Base-by-base conservation (phyloP, 2,888 invertebrate genomes). In the Pyrgus malvae region DNA sequence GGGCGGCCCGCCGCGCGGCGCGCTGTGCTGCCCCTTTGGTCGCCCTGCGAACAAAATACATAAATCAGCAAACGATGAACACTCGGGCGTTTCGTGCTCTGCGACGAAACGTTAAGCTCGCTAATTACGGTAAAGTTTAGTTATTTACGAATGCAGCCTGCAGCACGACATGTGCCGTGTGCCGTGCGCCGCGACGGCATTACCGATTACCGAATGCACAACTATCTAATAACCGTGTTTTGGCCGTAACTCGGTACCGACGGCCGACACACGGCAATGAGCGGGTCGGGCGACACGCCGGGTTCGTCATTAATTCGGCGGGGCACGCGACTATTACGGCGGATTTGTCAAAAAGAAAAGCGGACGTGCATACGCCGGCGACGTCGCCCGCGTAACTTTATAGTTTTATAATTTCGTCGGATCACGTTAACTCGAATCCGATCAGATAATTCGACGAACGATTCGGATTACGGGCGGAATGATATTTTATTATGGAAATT, bases 11-110 rank as follows among this genome's bases (percentile, higher is more conserved):
- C 97, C 97, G 64, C 97, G 91, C 17, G 97, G 97, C 31, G 97
- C 97, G 69, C 96, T 96, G 86, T 97, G 97, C 74, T 97, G 97
- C 40, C 97, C 97, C 78, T 97, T 97, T 50, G 97, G 96, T 72
- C 97, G 91, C 72, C 95, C 95, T 93, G 92, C 6, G 31, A 31
- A 54, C 40, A 44, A 46, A 33, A 14, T 23, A n/a, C 27, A 46
- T 51, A 38, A 51, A 44, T 51, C 35, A 51, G 27, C 3, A 12
- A 50, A 50, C 7, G 25, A 33, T 17, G 44, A 38, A 25, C 31
- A 48, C 35, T 45, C 38, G 38, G 40, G 6, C 21, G 46, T 37
- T 45, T 54, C 57, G 45, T 56, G 50, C 45, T 29, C 14, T 53
- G 11, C 12, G 23, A 61, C 70, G 66, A 74, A 74, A 76, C 69